These are phyloP conservation scores for Grammomys surdaster DNA, from an alignment of 2,113 vertebrate genomes.

Conservation along the genomic window DNA sequence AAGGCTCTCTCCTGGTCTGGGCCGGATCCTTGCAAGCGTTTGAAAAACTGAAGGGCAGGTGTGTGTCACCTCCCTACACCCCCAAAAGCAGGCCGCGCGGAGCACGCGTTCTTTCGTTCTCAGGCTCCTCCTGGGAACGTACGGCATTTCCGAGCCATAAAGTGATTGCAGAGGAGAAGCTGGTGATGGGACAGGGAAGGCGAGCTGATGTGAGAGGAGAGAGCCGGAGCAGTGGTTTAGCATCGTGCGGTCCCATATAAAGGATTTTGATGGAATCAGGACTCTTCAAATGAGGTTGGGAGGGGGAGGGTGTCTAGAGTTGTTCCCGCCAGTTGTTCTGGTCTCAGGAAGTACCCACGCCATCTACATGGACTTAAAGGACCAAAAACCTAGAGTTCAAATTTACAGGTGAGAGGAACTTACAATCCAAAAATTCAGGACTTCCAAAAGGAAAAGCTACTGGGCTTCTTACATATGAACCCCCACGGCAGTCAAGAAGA, in stretches of 20 bases:
- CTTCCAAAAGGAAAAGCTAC: background rate
- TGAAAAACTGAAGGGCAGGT: background rate
- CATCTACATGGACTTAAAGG: background rate
- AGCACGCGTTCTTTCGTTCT: background rate
- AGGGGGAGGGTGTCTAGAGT: background rate
- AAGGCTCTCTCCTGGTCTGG: background rate
- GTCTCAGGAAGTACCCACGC: background rate
- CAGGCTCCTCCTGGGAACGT: background rate
- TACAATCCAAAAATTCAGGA: background rate
- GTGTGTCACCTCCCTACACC: background rate
- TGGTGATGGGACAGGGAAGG: background rate
- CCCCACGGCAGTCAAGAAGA: background rate
- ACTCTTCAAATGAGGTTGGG: background rate
- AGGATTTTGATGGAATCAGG: background rate
- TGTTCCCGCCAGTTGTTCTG: background rate
- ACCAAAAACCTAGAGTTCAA: too few species aligned
- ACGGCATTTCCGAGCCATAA: background rate
- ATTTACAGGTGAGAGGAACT: background rate
- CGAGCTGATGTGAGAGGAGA: background rate
- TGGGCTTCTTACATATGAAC: background rate
- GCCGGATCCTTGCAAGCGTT: too few species aligned
- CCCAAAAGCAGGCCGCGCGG: background rate
- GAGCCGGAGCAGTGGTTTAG: too few species aligned
- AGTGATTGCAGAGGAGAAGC: background rate
- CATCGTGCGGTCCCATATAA: background rate